Evolutionary conservation across 2,888 invertebrate genomes (phyloP).

Genomic region (Rutpela maculata): DNA sequence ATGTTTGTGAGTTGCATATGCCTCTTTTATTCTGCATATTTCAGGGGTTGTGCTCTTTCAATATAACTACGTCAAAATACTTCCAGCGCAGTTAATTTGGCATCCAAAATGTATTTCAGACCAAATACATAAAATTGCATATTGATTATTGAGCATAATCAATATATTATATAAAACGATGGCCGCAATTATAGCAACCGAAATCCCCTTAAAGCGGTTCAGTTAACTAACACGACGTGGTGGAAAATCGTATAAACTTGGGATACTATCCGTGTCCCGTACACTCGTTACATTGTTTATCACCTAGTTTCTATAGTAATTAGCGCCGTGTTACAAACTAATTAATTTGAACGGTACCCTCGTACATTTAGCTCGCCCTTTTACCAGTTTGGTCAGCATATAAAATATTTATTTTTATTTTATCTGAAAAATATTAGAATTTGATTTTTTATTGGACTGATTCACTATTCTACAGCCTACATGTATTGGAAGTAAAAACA

Average conservation of each 20-base stretch:
- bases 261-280: slow-evolving; percentile 53
- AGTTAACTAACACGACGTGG: slow-evolving; percentile 27
- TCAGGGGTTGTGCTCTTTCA: too few relatives aligned
- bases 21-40: too few relatives aligned
- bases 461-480: too few relatives aligned
- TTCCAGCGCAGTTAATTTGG: neutral
- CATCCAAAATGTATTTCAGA: neutral
- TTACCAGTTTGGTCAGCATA: neutral
- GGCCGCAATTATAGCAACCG: neutral
- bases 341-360: slow-evolving; percentile 49
- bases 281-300: slow-evolving; percentile 58
- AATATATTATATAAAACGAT: slow-evolving; percentile 2
- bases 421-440: neutral
- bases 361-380: slow-evolving; percentile 13
- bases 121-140: neutral
- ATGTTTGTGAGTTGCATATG: too few relatives aligned
- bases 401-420: neutral
- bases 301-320: slow-evolving; percentile 51
- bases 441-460: neutral
- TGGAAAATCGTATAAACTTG: slow-evolving; percentile 41
- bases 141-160: slow-evolving; percentile 3
- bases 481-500: too few relatives aligned
- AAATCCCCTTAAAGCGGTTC: slow-evolving; percentile 21
- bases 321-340: slow-evolving; percentile 55
- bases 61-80: too few relatives aligned